Evolutionary conservation across 2,888 invertebrate species (phyloP).

Genomic region (Gibbula magus): DNA sequence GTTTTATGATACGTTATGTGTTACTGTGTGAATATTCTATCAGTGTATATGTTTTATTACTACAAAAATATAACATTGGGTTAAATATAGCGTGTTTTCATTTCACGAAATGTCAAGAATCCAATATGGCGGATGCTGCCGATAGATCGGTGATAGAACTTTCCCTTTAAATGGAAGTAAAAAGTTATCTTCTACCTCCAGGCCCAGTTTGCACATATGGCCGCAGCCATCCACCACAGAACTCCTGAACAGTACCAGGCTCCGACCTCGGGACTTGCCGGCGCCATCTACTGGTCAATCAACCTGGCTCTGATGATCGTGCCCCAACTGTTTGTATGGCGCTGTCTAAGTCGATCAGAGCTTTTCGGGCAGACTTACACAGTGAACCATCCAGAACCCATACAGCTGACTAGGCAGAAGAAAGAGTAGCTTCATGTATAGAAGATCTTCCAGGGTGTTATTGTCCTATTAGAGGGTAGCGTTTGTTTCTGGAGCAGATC

Average conservation of each 20-base stretch:
- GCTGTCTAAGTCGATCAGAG: constrained; percentile 46
- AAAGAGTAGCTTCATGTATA: neutral
- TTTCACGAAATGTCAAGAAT: too few relatives aligned
- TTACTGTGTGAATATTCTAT: too few relatives aligned
- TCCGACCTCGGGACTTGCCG: constrained; percentile 41
- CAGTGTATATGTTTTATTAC: too few relatives aligned
- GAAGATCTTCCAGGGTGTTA: too few relatives aligned
- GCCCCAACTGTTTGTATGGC: constrained; percentile 62
- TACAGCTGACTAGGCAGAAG: neutral
- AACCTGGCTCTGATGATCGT: constrained; percentile 61
- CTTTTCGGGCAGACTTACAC: constrained; percentile 39
- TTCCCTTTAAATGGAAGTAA: too few relatives aligned
- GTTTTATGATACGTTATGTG: too few relatives aligned
- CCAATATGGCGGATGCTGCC: too few relatives aligned
- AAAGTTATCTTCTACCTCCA: constrained; percentile 33
- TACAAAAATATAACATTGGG: too few relatives aligned
- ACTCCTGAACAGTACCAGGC: constrained; percentile 50
- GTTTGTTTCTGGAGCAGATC: too few relatives aligned
- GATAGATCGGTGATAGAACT: too few relatives aligned
- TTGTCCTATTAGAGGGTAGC: too few relatives aligned
- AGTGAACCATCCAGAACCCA: constrained; percentile 34
- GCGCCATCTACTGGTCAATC: constrained; percentile 54
- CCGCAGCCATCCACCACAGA: constrained; percentile 54
- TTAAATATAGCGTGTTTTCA: too few relatives aligned
- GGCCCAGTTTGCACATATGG: constrained; percentile 63